Evolutionary conservation across 2,113 vertebrate genomes (phyloP).

Genomic region (Sturnus vulgaris): DNA sequence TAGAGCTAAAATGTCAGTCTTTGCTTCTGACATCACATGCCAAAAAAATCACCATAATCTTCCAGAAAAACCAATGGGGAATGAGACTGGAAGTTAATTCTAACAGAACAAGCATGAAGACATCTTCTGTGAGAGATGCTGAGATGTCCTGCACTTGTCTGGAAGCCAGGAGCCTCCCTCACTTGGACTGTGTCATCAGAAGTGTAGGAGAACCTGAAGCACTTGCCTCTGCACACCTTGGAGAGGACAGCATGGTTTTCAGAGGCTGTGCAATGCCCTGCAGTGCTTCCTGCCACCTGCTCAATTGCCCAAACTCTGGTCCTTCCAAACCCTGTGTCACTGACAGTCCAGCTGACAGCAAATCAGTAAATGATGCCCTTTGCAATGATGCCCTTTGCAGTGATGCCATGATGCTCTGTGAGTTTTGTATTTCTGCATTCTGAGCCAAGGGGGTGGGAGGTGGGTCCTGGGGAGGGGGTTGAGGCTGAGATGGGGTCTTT

Average conservation of each 20-base stretch:
- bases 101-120: background rate
- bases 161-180: background rate
- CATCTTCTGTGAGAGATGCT: background rate
- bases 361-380: background rate
- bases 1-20: background rate
- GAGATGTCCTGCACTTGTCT: background rate
- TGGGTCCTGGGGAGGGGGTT: background rate
- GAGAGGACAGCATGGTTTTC: background rate
- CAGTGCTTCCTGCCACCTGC: background rate
- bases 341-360: background rate
- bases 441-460: background rate
- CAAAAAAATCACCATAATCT: background rate
- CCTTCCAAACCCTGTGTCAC: background rate
- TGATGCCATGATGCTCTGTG: background rate
- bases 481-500: background rate
- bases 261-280: background rate
- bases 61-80: background rate
- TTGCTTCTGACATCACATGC: background rate
- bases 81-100: background rate
- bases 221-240: background rate
- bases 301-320: background rate
- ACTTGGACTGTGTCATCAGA: background rate
- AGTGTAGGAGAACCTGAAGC: background rate
- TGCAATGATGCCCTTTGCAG: background rate
- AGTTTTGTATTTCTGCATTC: background rate